A percentile compares a stretch with the other conserved stretches of the same genome.
phyloP scores from a whole-genome alignment of 2,888 invertebrate species.

The Drosophila emarginata region DNA sequence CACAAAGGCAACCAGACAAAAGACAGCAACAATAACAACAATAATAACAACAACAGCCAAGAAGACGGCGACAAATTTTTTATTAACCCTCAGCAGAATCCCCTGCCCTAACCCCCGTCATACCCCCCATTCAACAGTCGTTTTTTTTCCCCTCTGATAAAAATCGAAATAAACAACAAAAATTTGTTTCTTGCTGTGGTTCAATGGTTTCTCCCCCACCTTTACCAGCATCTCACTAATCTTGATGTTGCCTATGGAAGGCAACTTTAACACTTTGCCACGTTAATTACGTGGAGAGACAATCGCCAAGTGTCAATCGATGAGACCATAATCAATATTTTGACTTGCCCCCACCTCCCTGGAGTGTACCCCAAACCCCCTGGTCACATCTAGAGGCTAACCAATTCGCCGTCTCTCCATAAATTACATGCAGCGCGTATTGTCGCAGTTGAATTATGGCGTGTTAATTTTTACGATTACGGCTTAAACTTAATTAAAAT shows the following conservation, averaged over 20 bases:
- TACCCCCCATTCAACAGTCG: not conserved
- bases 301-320: conserved; percentile 74
- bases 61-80: conserved; percentile 75
- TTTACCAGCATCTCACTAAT: not conserved
- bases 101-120: not conserved
- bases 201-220: not conserved
- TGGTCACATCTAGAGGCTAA: not conserved
- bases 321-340: conserved; percentile 71
- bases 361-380: not conserved
- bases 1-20: conserved; percentile 41
- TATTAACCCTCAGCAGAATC: conserved; percentile 56
- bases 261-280: conserved; percentile 74
- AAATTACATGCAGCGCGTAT: conserved; percentile 73
- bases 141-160: conserved; percentile 51
- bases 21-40: conserved; percentile 32
- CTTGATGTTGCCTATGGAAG: conserved; percentile 15
- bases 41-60: conserved; percentile 35
- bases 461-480: conserved; percentile 76
- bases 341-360: conserved; percentile 40
- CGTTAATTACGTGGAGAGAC: conserved; percentile 68
- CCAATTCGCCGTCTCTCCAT: conserved; percentile 47
- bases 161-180: conserved; percentile 74
- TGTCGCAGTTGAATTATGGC: conserved; percentile 76
- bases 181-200: conserved; percentile 55
- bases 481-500: conserved; percentile 76